Evolutionary conservation across 1,140 invertebrate genomes (phyloP).

Genomic region (Zaprionus lachaisei): DNA sequence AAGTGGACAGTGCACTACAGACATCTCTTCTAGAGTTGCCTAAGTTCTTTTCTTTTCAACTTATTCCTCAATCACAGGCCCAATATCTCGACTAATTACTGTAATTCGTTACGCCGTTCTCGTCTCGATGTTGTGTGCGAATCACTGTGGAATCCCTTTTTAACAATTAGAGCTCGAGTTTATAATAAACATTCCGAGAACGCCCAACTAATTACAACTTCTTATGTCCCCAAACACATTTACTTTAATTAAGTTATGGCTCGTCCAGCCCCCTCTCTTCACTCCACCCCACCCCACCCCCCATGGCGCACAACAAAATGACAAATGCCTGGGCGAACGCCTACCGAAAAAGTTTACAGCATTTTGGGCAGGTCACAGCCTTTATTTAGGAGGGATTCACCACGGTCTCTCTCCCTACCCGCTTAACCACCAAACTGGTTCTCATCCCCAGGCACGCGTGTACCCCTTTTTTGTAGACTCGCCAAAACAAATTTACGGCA

Average conservation of each 20-base stretch:
- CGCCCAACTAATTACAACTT: conserved; percentile 78
- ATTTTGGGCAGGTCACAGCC: conserved; percentile 66
- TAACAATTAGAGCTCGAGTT: conserved; percentile 36
- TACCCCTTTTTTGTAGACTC: conserved; percentile 47
- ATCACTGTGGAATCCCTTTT: conserved; percentile 13
- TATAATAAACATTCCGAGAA: conserved; percentile 57
- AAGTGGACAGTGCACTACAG: no score
- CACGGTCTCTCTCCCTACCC: conserved; percentile 15
- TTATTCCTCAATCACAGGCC: not conserved
- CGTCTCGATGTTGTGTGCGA: conserved; percentile 2
- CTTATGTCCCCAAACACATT: conserved; percentile 70
- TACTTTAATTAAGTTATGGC: conserved; percentile 78
- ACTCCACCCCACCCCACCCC: not conserved
- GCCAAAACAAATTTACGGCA: conserved; percentile 76
- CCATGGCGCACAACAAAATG: conserved; percentile 52
- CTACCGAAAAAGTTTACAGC: conserved; percentile 72
- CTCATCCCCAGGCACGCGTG: not conserved
- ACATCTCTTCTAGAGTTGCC: no score
- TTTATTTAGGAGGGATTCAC: conserved; percentile 53
- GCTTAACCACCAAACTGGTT: not conserved
- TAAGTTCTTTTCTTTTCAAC: not conserved
- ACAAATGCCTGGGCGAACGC: conserved; percentile 65
- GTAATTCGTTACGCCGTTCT: not conserved
- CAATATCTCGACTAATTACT: conserved; percentile 20
- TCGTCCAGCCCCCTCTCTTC: not conserved